Conservation (phyloP, 2,797 vertebrate species). For the Tenualosa ilisha region DNA sequence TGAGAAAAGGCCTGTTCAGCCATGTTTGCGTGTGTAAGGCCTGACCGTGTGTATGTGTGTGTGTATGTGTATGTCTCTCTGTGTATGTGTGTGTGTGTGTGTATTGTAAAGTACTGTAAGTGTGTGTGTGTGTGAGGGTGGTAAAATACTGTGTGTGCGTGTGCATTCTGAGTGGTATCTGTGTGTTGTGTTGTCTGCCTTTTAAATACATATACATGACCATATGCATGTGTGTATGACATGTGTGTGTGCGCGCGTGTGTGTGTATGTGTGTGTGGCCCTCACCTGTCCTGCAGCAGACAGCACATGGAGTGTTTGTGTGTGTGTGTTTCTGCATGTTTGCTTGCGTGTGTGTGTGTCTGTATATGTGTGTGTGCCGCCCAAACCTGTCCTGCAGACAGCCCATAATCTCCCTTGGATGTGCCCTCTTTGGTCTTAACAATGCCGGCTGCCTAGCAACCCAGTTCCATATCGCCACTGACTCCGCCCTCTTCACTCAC, state of each 20-base stretch:
- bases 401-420: conserved; percentile 50
- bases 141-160: not conserved
- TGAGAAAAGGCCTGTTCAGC: not conserved
- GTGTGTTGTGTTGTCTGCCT: not conserved
- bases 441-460: conserved; percentile 71
- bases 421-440: conserved; percentile 47
- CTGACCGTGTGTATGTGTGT: conserved; percentile 19
- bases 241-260: too few relatives aligned
- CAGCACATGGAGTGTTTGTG: not conserved
- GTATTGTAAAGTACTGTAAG: not conserved
- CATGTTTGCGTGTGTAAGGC: not conserved
- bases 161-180: not conserved
- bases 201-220: not conserved
- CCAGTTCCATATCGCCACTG: conserved; percentile 52
- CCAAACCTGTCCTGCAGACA: conserved; percentile 27
- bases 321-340: not conserved
- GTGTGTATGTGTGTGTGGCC: not conserved
- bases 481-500: not conserved
- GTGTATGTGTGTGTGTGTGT: not conserved
- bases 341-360: not conserved
- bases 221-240: not conserved
- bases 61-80: not conserved
- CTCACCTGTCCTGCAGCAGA: not conserved
- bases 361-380: conserved; percentile 28
- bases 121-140: not conserved